A percentile compares a stretch with the other conserved stretches of the same genome.
phyloP scores from a whole-genome alignment of 2,888 invertebrate species.

The Cephus nigrinus region DNA sequence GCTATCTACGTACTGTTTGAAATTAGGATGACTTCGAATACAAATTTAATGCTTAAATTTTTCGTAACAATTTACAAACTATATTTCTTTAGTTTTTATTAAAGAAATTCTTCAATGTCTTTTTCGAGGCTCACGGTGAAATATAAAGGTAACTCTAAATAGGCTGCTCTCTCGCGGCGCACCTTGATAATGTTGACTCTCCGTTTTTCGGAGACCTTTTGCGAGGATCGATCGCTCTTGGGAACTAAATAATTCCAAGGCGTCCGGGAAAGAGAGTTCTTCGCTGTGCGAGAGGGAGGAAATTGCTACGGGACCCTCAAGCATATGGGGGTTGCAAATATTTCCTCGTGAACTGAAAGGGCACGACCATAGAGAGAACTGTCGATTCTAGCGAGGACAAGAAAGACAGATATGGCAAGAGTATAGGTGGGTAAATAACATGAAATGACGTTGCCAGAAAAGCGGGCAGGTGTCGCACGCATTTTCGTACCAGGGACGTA shows the following conservation, averaged over 20 bases:
- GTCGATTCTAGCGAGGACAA: background rate
- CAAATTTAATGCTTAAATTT: background rate
- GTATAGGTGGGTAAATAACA: background rate
- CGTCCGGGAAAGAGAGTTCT: background rate
- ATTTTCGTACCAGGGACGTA: background rate
- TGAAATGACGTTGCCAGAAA: background rate
- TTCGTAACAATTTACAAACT: background rate
- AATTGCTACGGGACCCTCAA: background rate
- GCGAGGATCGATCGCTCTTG: background rate
- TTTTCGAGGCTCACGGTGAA: background rate
- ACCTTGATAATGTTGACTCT: background rate
- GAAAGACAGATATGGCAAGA: background rate
- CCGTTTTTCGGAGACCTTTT: background rate
- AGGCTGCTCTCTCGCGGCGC: background rate
- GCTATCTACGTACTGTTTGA: no score
- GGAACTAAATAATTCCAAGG: background rate
- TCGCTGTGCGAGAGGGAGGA: background rate
- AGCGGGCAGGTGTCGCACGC: slow-evolving; percentile 2
- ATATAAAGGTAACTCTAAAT: background rate
- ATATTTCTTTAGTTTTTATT: background rate
- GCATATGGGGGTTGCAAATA: slow-evolving; percentile 4
- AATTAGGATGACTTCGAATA: no score
- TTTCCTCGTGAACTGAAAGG: background rate
- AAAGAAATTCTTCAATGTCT: background rate
- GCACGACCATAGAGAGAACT: background rate